phyloP scores from a whole-genome alignment of 1,140 invertebrate species.

The Drosophila jambulina region DNA sequence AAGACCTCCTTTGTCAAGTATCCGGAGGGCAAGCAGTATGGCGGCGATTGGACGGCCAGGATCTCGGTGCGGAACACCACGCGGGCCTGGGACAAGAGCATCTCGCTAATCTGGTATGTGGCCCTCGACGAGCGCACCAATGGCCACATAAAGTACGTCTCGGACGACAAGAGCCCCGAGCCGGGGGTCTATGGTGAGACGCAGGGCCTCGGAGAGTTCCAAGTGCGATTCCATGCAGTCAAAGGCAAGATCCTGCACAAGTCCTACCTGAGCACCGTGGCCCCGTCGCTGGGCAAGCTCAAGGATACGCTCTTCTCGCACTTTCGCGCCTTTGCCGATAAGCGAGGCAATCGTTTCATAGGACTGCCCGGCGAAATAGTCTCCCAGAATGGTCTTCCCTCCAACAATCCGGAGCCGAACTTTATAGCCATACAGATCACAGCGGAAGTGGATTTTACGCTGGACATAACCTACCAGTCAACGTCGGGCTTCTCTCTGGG shows the following conservation, averaged over 20 bases:
- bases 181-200: conserved; percentile 92
- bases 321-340: conserved; percentile 87
- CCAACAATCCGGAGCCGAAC: conserved; percentile 88
- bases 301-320: conserved; percentile 92
- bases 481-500: conserved; percentile 84
- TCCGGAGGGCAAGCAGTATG: conserved; percentile 90
- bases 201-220: conserved; percentile 92
- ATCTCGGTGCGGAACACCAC: conserved; percentile 88
- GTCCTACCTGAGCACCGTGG: conserved; percentile 90
- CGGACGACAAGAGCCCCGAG: conserved; percentile 87
- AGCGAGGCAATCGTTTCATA: conserved; percentile 87
- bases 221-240: conserved; percentile 83
- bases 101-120: conserved; percentile 92
- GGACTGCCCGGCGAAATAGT: conserved; percentile 88
- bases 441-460: conserved; percentile 91
- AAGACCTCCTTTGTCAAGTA: conserved; percentile 96
- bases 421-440: conserved; percentile 94
- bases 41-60: conserved; percentile 97
- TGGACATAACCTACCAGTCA: conserved; percentile 95
- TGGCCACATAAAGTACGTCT: conserved; percentile 86
- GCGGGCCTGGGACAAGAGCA: conserved; percentile 81
- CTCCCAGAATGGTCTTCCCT: conserved; percentile 82
- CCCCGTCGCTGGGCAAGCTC: conserved; percentile 90
- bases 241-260: conserved; percentile 89
- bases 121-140: conserved; percentile 90